Conservation (phyloP, 2,888 invertebrate species). For the Galeopsomyia nigrocyanea region DNA sequence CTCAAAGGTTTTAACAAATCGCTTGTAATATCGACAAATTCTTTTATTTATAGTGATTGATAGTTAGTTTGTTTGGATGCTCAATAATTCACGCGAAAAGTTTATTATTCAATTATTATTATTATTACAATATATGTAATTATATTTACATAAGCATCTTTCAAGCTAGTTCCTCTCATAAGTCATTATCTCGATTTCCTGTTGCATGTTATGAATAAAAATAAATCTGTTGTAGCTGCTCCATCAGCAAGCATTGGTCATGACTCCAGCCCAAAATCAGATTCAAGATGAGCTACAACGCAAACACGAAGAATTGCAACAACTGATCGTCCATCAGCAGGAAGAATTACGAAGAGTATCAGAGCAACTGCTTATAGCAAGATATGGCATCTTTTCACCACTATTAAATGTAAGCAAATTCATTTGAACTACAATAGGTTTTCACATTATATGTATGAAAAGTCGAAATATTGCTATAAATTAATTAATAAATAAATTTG, state of each 20-base stretch:
- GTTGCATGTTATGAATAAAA: background rate
- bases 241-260: constrained; percentile 69
- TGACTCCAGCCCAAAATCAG: constrained; percentile 73
- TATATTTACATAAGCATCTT: no score
- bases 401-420: constrained; percentile 61
- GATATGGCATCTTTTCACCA: constrained; percentile 76
- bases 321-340: constrained; percentile 87
- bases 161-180: no score
- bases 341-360: constrained; percentile 88
- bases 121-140: no score
- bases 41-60: no score
- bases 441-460: background rate
- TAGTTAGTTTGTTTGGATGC: no score
- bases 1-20: no score
- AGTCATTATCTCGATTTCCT: background rate
- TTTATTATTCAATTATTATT: no score
- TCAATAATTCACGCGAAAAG: no score
- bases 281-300: constrained; percentile 72
- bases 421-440: constrained; percentile 5
- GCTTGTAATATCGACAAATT: no score
- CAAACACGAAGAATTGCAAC: constrained; percentile 88
- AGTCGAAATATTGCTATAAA: background rate
- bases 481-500: constrained; percentile 10
- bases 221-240: constrained; percentile 53
- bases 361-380: constrained; percentile 87